Evolutionary conservation across 2,888 invertebrate species (phyloP).

Genomic region (Serripes groenlandicus): DNA sequence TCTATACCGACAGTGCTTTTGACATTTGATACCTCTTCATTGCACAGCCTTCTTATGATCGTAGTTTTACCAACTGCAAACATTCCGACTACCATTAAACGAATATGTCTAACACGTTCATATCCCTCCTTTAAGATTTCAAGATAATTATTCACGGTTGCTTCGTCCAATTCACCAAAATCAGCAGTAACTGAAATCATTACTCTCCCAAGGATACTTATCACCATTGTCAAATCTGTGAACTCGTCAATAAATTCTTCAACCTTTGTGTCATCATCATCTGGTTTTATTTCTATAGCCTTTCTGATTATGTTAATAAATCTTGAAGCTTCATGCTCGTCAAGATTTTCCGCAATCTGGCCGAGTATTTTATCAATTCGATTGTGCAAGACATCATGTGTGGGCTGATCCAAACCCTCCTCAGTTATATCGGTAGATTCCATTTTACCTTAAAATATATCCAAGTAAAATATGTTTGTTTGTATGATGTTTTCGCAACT

Average conservation of each 20-base stretch:
- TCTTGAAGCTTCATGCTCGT: background rate
- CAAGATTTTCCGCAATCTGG: background rate
- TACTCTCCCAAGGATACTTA: background rate
- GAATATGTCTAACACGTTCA: background rate
- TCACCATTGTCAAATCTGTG: background rate
- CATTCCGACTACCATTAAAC: background rate
- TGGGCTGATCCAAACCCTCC: no score
- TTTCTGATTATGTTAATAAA: background rate
- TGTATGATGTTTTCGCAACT: no score
- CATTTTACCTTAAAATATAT: no score
- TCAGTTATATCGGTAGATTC: no score
- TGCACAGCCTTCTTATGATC: background rate
- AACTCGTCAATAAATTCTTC: background rate
- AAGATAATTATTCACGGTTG: background rate
- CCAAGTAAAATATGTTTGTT: no score
- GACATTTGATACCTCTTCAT: background rate
- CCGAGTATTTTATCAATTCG: background rate
- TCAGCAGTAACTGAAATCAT: background rate
- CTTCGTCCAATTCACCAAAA: background rate
- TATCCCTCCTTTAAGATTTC: background rate
- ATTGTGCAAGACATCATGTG: no score
- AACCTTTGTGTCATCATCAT: background rate
- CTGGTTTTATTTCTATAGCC: background rate
- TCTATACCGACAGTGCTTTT: slow-evolving; percentile 2
- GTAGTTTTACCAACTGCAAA: slow-evolving; percentile 6